Percentiles rank a stretch among this genome's conserved stretches.
Conservation (phyloP, 1,140 invertebrate genomes). For the Papilio polytes region DNA sequence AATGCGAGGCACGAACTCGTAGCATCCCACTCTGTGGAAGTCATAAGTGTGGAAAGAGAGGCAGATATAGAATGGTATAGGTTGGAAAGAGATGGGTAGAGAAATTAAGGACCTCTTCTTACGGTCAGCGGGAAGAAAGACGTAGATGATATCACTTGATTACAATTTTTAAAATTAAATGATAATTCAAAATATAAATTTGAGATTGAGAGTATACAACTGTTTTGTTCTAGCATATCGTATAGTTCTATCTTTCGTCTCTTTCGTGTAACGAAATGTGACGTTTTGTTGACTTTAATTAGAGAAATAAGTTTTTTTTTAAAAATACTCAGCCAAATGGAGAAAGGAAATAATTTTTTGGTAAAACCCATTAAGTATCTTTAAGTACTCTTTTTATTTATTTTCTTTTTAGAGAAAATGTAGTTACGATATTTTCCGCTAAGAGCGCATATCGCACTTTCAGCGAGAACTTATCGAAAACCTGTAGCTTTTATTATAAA, state of each 20-base stretch:
- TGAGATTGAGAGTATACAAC: neutral
- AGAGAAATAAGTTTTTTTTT: no score
- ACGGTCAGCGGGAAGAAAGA: constrained; percentile 46
- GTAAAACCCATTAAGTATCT: no score
- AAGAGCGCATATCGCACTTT: constrained; percentile 57
- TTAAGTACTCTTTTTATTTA: neutral
- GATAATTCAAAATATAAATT: neutral
- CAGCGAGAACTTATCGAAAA: constrained; percentile 74
- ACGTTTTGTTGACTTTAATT: no score
- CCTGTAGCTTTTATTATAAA: constrained; percentile 69
- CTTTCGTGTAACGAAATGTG: neutral
- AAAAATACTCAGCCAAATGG: no score
- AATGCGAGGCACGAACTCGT: constrained; percentile 43
- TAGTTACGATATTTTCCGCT: constrained; percentile 45
- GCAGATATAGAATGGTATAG: constrained; percentile 16
- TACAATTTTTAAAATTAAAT: neutral
- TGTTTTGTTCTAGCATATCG: neutral
- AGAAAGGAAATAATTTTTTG: no score
- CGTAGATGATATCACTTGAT: neutral
- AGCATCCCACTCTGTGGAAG: constrained; percentile 45
- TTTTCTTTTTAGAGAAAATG: constrained; percentile 28
- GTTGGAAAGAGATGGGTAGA: constrained; percentile 53
- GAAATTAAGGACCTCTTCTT: constrained; percentile 69
- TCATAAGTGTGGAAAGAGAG: constrained; percentile 54
- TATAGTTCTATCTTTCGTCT: neutral